These are phyloP conservation scores for Colius striatus DNA, from an alignment of 2,113 vertebrate genomes.

Conservation along the genomic window DNA sequence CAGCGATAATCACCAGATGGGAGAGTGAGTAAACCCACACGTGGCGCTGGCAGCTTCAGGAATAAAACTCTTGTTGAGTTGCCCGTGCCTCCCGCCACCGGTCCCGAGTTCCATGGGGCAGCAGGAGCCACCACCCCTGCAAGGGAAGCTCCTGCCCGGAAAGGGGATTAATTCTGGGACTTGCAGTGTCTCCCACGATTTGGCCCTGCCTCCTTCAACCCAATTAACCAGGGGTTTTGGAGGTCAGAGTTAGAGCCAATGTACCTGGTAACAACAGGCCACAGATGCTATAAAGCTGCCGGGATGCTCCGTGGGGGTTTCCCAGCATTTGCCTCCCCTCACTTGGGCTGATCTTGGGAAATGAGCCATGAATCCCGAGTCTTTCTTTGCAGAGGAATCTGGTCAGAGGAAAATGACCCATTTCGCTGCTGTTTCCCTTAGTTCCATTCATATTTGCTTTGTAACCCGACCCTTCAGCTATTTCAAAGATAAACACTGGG, in stretches of 20 bases:
- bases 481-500: not conserved
- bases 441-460: not conserved
- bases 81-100: not conserved
- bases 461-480: not conserved
- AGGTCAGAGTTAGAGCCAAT: not conserved
- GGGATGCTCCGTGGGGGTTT: not conserved
- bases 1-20: conserved; percentile 48
- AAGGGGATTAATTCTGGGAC: not conserved
- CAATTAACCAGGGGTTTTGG: accelerated
- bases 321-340: not conserved
- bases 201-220: not conserved
- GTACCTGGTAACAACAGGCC: no score
- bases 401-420: not conserved
- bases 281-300: not conserved
- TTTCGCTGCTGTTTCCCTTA: not conserved
- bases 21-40: conserved; percentile 53
- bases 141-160: not conserved
- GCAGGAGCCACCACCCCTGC: not conserved
- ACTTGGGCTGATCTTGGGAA: not conserved
- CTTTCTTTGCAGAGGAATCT: not conserved
- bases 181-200: not conserved
- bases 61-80: conserved; percentile 20
- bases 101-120: not conserved
- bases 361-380: not conserved
- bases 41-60: conserved; percentile 32